phyloP scores from a whole-genome alignment of 2,888 invertebrate species.

The Gastracanthus pulcherrimus region DNA sequence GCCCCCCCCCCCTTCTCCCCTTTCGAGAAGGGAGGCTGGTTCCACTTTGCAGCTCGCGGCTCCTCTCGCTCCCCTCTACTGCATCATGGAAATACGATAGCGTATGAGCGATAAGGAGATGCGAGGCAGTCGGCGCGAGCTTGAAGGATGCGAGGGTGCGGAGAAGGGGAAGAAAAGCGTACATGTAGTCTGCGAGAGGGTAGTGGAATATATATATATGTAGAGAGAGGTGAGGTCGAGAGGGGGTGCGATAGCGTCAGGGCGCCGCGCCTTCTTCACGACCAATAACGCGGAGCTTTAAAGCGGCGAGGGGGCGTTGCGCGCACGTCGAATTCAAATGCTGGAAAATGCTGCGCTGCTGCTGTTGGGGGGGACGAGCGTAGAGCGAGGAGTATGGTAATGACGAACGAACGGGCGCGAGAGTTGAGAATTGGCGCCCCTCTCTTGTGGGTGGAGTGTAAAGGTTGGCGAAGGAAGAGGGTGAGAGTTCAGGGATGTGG shows the following conservation, averaged over 20 bases:
- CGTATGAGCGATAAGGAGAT: constrained; percentile 67
- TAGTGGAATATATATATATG: too few relatives aligned
- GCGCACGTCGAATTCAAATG: constrained; percentile 69
- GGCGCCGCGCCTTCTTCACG: constrained; percentile 60
- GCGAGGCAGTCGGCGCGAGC: constrained; percentile 29
- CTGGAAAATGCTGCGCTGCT: too few relatives aligned
- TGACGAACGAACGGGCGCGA: neutral
- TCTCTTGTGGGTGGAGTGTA: constrained; percentile 1
- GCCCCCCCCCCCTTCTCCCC: too few relatives aligned
- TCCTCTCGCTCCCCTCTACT: constrained; percentile 11
- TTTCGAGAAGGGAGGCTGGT: constrained; percentile 48
- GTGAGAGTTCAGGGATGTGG: neutral
- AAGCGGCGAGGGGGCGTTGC: constrained; percentile 65
- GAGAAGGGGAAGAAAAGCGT: neutral
- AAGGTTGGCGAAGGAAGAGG: neutral
- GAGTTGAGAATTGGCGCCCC: neutral
- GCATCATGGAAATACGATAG: constrained; percentile 74
- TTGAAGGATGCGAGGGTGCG: neutral
- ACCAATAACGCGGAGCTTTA: constrained; percentile 70
- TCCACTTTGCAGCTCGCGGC: neutral
- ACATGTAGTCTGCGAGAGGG: constrained; percentile 32
- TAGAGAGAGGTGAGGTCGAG: constrained; percentile 46
- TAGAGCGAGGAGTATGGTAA: constrained; percentile 49
- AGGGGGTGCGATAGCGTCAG: constrained; percentile 43
- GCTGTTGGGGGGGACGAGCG: neutral